Conservation (phyloP, 2,797 vertebrate species). For the Lutjanus argentimaculatus region DNA sequence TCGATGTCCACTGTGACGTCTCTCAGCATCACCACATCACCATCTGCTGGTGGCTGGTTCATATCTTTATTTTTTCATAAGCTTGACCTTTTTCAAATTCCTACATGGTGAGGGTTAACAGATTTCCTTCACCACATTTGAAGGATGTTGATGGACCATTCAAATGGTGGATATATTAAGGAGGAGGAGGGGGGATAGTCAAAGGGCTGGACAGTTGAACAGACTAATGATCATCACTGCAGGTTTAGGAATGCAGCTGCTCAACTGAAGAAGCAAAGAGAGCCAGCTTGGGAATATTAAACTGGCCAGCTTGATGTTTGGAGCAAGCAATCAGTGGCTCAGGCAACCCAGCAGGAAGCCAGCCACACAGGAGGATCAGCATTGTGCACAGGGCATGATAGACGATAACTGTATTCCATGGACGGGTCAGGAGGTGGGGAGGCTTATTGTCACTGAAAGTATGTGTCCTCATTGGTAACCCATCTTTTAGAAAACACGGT, state of each 20-base stretch:
- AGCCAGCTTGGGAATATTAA: background rate
- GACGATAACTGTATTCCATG: background rate
- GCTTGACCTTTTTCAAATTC: background rate
- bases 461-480: too few species aligned
- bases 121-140: background rate
- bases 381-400: background rate
- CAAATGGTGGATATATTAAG: background rate
- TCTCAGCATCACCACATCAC: constrained; percentile 39
- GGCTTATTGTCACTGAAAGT: background rate
- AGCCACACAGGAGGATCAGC: background rate
- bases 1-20: background rate
- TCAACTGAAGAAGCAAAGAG: background rate
- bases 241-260: constrained; percentile 4
- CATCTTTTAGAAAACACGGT: background rate
- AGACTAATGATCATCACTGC: constrained; percentile 9
- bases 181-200: too few species aligned
- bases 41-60: constrained; percentile 25
- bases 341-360: background rate
- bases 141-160: background rate
- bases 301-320: background rate
- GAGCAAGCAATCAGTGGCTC: background rate
- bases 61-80: background rate
- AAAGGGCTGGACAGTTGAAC: background rate
- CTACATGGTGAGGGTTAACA: background rate
- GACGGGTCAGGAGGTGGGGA: background rate